phyloP scores from a whole-genome alignment of 1,140 invertebrate genomes.

The Bombus waltoni region DNA sequence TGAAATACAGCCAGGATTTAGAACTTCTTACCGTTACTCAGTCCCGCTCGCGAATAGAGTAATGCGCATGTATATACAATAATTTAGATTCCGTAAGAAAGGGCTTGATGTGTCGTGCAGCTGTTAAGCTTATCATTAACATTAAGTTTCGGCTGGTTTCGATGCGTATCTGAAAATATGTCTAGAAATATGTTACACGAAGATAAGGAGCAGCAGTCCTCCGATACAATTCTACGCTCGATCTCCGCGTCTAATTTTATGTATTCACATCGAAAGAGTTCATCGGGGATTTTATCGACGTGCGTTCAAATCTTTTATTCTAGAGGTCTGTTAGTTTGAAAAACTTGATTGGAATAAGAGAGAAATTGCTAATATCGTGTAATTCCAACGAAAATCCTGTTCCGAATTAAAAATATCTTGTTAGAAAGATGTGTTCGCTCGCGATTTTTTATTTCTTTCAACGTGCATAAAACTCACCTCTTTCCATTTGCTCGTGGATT shows the following conservation, averaged over 20 bases:
- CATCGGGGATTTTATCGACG: no score
- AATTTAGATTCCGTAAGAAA: conserved; percentile 53
- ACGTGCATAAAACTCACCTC: neutral
- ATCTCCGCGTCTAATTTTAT: no score
- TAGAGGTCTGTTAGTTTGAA: neutral
- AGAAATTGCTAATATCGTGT: no score
- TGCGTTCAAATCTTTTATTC: no score
- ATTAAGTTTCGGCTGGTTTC: conserved; percentile 41
- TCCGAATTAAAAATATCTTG: no score
- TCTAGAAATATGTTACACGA: neutral
- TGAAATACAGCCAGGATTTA: conserved; percentile 42
- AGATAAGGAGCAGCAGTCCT: no score
- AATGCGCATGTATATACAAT: conserved; percentile 27
- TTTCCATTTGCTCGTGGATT: neutral
- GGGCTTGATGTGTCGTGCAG: conserved; percentile 43
- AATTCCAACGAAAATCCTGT: no score
- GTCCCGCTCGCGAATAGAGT: conserved; percentile 24
- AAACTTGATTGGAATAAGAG: no score
- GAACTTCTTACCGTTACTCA: conserved; percentile 36
- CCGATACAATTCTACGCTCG: neutral
- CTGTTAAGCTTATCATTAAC: conserved; percentile 51
- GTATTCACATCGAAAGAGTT: neutral
- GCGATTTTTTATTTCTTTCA: neutral
- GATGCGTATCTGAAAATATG: conserved; percentile 40
- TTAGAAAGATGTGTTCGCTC: neutral